Conservation (phyloP, 2,888 invertebrate genomes). For the Agrotis exclamationis region DNA sequence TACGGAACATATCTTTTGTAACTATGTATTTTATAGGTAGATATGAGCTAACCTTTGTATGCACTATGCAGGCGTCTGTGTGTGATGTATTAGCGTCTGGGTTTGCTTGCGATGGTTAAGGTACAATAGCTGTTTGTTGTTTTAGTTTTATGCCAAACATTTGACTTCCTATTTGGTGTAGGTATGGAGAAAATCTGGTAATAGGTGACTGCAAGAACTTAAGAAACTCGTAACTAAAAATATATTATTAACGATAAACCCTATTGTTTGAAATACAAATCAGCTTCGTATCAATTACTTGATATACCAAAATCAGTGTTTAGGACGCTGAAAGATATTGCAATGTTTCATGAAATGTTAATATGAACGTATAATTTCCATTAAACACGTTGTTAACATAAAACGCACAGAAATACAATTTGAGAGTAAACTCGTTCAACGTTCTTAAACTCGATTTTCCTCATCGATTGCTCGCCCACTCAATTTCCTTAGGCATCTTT, state of each 20-base stretch:
- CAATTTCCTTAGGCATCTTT: conserved; percentile 44
- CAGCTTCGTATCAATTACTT: too few species aligned
- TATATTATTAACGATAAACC: too few species aligned
- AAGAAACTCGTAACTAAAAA: not conserved
- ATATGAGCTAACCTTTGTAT: conserved; percentile 53
- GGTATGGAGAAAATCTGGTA: not conserved
- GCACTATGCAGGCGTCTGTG: conserved; percentile 45
- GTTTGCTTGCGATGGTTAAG: conserved; percentile 16
- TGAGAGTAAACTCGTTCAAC: conserved; percentile 42
- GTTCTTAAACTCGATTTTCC: conserved; percentile 45
- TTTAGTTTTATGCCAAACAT: conserved; percentile 8
- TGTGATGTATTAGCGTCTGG: conserved; percentile 44
- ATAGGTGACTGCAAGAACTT: not conserved
- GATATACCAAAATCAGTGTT: too few species aligned
- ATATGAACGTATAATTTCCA: not conserved
- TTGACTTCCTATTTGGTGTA: not conserved
- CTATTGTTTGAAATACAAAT: too few species aligned
- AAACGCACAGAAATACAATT: conserved; percentile 40
- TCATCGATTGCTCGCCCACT: conserved; percentile 54
- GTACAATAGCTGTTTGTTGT: conserved; percentile 17
- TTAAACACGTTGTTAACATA: conserved; percentile 12
- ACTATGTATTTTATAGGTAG: not conserved
- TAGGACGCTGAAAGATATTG: too few species aligned
- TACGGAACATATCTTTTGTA: not conserved
- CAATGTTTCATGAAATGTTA: too few species aligned